A percentile compares a stretch with the other conserved stretches of the same genome.
Evolutionary conservation across 2,888 invertebrate genomes (phyloP).

Genomic region (Spilosoma lubricipeda): DNA sequence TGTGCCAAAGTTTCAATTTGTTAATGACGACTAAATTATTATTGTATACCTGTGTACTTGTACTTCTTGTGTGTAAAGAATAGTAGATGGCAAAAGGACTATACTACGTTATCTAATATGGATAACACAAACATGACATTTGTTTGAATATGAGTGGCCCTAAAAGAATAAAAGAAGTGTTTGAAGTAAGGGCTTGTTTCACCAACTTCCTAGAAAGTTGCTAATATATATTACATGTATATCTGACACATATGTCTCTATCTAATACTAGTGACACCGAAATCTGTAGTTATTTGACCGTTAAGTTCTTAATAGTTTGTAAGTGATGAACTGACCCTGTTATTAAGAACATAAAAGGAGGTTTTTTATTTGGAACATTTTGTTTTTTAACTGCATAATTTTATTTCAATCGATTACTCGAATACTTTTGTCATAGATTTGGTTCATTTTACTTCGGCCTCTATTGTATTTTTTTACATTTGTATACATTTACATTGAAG

Average conservation of each 20-base stretch:
- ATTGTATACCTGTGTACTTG: constrained; percentile 13
- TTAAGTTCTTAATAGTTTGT: too few species aligned
- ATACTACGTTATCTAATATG: neutral
- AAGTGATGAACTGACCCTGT: too few species aligned
- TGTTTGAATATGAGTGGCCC: neutral
- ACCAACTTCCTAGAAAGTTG: too few species aligned
- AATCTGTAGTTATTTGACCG: neutral
- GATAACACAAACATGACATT: neutral
- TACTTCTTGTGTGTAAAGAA: neutral
- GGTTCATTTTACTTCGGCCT: neutral
- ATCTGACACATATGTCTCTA: too few species aligned
- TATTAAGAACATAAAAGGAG: too few species aligned
- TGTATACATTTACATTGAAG: constrained; percentile 33
- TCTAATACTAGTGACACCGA: too few species aligned
- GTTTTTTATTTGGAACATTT: neutral
- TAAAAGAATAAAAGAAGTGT: neutral
- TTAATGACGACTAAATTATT: constrained; percentile 24
- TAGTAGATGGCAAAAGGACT: neutral
- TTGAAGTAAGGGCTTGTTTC: neutral
- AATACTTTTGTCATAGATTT: neutral
- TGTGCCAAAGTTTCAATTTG: constrained; percentile 50
- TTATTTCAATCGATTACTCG: neutral
- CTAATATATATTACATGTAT: too few species aligned
- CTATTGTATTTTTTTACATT: constrained; percentile 17
- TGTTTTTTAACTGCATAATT: neutral